Evolutionary conservation across 2,888 invertebrate genomes (phyloP).

Genomic region (Serrognathus titanus): DNA sequence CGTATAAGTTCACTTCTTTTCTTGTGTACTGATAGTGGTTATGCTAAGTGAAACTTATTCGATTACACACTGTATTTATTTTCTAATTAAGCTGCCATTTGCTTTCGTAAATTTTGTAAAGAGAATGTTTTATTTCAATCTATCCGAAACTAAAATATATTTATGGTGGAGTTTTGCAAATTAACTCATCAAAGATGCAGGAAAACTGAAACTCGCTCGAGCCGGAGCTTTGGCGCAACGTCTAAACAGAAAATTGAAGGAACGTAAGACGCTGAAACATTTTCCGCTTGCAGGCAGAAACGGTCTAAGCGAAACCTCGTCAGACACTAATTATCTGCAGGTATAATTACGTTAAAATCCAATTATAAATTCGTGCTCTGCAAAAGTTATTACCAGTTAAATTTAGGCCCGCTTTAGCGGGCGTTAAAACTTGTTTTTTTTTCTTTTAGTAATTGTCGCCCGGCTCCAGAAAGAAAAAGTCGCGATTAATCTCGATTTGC

Average conservation of each 20-base stretch:
- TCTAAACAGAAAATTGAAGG: constrained; percentile 13
- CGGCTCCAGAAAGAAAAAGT: background rate
- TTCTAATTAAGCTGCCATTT: no score
- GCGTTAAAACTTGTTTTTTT: constrained; percentile 19
- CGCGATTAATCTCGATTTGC: no score
- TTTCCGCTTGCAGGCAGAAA: constrained; percentile 13
- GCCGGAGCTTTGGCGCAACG: constrained; percentile 7
- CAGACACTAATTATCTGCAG: constrained; percentile 34
- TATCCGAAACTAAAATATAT: background rate
- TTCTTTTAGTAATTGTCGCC: background rate
- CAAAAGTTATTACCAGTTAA: constrained; percentile 33
- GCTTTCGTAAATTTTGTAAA: no score
- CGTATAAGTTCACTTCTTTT: no score
- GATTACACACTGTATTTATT: no score
- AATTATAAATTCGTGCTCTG: constrained; percentile 33
- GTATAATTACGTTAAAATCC: constrained; percentile 36
- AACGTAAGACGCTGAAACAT: constrained; percentile 8
- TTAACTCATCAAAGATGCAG: constrained; percentile 10
- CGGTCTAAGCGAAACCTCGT: constrained; percentile 20
- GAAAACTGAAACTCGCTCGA: constrained; percentile 7
- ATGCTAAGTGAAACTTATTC: no score
- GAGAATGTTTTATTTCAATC: no score
- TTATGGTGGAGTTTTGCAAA: constrained; percentile 5
- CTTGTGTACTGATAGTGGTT: no score
- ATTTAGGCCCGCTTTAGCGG: constrained; percentile 2